Evolutionary conservation across 2,888 invertebrate genomes (phyloP).

Genomic region (Protodeltote pygarga): DNA sequence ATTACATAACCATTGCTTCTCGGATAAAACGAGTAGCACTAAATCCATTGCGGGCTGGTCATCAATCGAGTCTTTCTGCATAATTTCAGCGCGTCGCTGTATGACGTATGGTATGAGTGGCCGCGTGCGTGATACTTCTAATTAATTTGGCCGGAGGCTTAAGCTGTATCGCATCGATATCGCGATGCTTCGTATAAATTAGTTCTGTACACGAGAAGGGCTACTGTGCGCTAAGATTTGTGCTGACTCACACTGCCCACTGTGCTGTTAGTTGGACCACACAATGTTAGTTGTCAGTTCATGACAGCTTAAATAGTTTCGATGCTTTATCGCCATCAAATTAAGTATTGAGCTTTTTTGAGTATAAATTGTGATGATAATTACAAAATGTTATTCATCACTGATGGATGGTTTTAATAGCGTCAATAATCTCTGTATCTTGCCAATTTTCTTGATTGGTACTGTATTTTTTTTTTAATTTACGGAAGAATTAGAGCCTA

Average conservation of each 20-base stretch:
- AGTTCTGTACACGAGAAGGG: constrained; percentile 17
- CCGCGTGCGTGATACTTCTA: constrained; percentile 44
- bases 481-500: too few relatives aligned
- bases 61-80: constrained; percentile 12
- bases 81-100: constrained; percentile 12
- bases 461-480: too few relatives aligned
- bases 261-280: not conserved
- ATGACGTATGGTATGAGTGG: constrained; percentile 13
- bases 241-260: constrained; percentile 2
- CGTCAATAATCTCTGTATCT: too few relatives aligned
- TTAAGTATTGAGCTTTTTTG: constrained; percentile 11
- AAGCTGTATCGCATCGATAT: constrained; percentile 22
- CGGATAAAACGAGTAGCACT: not conserved
- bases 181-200: constrained; percentile 24
- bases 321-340: too few relatives aligned
- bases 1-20: not conserved
- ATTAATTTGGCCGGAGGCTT: constrained; percentile 68
- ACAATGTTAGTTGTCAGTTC: too few relatives aligned
- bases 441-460: too few relatives aligned
- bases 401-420: too few relatives aligned
- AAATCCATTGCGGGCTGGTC: constrained; percentile 13
- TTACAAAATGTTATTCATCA: too few relatives aligned
- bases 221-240: constrained; percentile 12
- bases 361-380: too few relatives aligned
- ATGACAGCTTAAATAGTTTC: too few relatives aligned